Evolutionary conservation across 1,140 invertebrate genomes (phyloP), one percentile per base, ranked within the genome.

Genomic region (Ylistrum balloti): DNA sequence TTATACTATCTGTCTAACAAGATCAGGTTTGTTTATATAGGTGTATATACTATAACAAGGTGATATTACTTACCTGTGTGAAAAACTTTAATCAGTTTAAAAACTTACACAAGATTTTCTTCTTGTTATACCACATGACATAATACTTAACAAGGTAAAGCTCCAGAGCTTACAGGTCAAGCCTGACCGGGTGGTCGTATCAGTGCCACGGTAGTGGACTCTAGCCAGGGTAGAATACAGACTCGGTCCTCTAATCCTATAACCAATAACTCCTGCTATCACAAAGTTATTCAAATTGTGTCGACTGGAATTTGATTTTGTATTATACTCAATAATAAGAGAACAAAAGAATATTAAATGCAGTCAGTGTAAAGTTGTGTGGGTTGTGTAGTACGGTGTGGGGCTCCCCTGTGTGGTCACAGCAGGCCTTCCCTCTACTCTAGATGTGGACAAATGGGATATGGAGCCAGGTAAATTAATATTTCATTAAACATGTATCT

Each of bases 61-160:
- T 45, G 41, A 5, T 5, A 74, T 74, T 28, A 74, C 56, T n/a
- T 74, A 74, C 56, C 56, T 74, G 56, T 74, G 56, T 74, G 11
- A 17, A 74, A 74, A 74, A 74, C 56, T n/a, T 74, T 74, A 74
- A 74, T 74, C 56, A 74, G 56, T 74, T 74, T 74, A 74, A 74
- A 74, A n/a, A 74, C 56, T 74, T 74, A 74, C 5, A 74, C 1
- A n/a, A 74, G 56, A 74, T 74, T 74, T 56, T 74, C 56, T 74
- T 17, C 22, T 3, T 11, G 56, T 74, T 74, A 74, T 74, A n/a
- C 56, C 56, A 74, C 56, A 74, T 74, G 56, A 74, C 56, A 74
- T 74, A 74, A 74, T 1, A 74, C 56, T 28, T 74, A 74, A 74
- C 22, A 74, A 74, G 56, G 56, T 74, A 74, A n/a, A 74, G 15